Conservation (phyloP, 2,113 vertebrate genomes). For the Corythaeola cristata region DNA sequence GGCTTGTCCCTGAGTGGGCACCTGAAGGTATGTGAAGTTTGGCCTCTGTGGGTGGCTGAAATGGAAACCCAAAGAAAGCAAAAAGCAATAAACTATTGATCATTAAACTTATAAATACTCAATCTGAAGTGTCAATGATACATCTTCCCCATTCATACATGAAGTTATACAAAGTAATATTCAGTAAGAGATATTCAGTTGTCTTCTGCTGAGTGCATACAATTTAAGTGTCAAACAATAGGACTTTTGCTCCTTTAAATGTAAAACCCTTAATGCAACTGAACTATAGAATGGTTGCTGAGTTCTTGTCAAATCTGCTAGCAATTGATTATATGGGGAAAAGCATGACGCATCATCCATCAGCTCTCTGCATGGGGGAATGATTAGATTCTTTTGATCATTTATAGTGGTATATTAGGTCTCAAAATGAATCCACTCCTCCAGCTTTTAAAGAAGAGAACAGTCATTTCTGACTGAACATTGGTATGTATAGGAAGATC, state of each 20-base stretch:
- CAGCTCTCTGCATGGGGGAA: constrained; percentile 16
- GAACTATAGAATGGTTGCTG: not conserved
- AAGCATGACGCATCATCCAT: not conserved
- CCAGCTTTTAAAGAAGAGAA: constrained; percentile 19
- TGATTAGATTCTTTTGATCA: constrained; percentile 47
- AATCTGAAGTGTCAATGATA: too few relatives aligned
- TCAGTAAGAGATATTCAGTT: not conserved
- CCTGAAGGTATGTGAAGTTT: not conserved
- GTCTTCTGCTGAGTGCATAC: not conserved
- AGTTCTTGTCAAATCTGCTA: not conserved
- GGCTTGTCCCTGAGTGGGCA: not conserved
- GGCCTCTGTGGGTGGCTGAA: not conserved
- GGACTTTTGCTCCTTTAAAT: not conserved
- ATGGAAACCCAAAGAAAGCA: not conserved
- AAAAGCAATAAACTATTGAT: not conserved
- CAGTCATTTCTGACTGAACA: not conserved
- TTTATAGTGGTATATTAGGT: not conserved
- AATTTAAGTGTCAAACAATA: not conserved
- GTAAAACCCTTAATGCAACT: not conserved
- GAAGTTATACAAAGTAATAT: not conserved
- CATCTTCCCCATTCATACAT: not conserved
- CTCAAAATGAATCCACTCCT: constrained; percentile 47
- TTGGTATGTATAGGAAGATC: not conserved
- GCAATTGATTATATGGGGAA: not conserved
- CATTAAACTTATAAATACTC: too few relatives aligned